Base-by-base conservation (phyloP, 1,140 invertebrate species). In the Theocolax elegans region DNA sequence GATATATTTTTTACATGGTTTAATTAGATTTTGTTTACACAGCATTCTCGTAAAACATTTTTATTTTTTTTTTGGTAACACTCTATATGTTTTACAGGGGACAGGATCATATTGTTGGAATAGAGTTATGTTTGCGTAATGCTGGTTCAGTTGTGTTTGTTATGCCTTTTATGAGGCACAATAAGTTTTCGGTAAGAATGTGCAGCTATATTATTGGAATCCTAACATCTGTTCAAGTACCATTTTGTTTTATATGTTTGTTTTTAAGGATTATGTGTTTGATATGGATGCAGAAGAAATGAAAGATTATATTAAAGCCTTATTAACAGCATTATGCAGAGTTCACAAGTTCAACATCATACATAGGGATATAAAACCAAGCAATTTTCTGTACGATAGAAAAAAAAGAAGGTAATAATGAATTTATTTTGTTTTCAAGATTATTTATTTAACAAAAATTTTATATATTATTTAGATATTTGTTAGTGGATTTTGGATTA, bases 311-410 rank as follows among this genome's bases (percentile, higher is more conserved):
- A 94, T 97, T 89, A 90, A 87, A 76, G 94, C 95, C 77, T 83
- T 97, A 48, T 81, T 97, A 69, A 87, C 90, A 54, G 94, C 96
- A 6, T 84, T 97, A 49, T 83, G 87, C 49, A 89, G 93, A 77
- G 93, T 97, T 49, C 96, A 97, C 85, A 89, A 90, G 64, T 93
- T 93, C 81, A 90, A 92, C 72, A 91, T 97, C 59, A 96, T 97
- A 73, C 96, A 97, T 82, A 87, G 96, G 74, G 95, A 97, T 81
- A 90, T 97, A n/a, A 97, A 97, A 86, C 95, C 96, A 6, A 93
- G 91, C 81, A 97, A 97, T 86, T 97, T 97, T 82, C 87, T 97
- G 1, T 97, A 95, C 79, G 92, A 96, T 82, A 86, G 94, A 31
- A 85, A 87, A n/a, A 90, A 89, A 56, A 90, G 89, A 83, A 89